Percentiles rank a stretch among this genome's conserved stretches.
phyloP scores from a whole-genome alignment of 2,797 vertebrate genomes.

The Pseudochaenichthys georgianus region DNA sequence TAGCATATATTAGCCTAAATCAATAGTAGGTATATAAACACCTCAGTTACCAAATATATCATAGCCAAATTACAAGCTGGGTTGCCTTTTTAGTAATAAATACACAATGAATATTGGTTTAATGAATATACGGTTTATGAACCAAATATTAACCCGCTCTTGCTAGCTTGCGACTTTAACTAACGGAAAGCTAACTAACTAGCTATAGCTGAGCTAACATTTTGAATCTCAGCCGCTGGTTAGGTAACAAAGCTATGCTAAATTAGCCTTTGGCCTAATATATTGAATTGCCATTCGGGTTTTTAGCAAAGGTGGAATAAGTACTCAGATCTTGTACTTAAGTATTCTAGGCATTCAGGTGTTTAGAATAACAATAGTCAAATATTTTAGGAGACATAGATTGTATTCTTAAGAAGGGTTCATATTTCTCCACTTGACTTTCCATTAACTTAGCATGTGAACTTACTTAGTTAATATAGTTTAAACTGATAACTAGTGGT shows the following conservation, averaged over 20 bases:
- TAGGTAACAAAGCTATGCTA: neutral
- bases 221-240: neutral
- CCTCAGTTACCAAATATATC: neutral
- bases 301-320: too few relatives aligned
- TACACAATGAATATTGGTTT: neutral
- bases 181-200: conserved; percentile 3
- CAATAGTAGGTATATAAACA: neutral
- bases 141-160: too few relatives aligned
- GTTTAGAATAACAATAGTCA: too few relatives aligned
- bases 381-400: too few relatives aligned
- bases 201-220: neutral
- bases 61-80: neutral
- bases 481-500: too few relatives aligned
- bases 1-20: neutral
- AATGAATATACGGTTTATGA: neutral
- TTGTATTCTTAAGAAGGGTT: too few relatives aligned
- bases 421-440: too few relatives aligned
- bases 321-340: too few relatives aligned
- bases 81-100: neutral
- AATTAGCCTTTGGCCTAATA: rapidly evolving
- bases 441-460: too few relatives aligned
- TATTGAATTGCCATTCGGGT: neutral
- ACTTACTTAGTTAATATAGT: too few relatives aligned
- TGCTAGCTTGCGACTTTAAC: conserved; percentile 2
- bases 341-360: too few relatives aligned